Evolutionary conservation across 2,888 invertebrate species (phyloP), one percentile per base, ranked within the genome.

Genomic region (Caenorhabditis zanzibari): DNA sequence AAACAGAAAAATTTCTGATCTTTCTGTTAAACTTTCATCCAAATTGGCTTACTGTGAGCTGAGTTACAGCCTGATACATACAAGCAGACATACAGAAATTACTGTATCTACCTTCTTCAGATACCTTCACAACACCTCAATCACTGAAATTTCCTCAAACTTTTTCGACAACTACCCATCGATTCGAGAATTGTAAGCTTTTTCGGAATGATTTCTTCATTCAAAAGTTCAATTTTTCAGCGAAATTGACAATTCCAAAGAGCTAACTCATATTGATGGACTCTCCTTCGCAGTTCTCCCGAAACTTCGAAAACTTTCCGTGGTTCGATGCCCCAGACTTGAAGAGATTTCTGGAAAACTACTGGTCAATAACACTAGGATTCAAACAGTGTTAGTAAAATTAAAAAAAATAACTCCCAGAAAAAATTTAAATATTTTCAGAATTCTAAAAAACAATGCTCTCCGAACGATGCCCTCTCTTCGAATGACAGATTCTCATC

Each of bases 131-230:
- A 85, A 88, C 72, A 84, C 86, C 24, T 82, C 85, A 24, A 88
- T 90, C 26, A 49, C 73, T 10, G 72, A 73, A 47, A 88, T 90
- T 24, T 69, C 75, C 3, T 32, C 35, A 6, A 69, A 84, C 41
- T 84, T 85, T 22, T 89, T 90, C 44, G 69, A 82, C 19, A 71
- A 49, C 14, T 90, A 88, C 63, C 61, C 77, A 9, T 69, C 72
- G 9, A 71, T 90, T n/a, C 84, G 88, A 49, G 88, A 90, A 71
- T 56, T 90, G 90, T 90, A 61, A 86, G 86, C 75, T 26, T 0
- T 28, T 26, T 35, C 2, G n/a, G n/a, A n/a, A n/a, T 10, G 28
- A 54, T 49, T 52, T 47, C 10, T 28, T n/a, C n/a, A n/a, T n/a
- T n/a, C n/a, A n/a, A n/a, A n/a, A n/a, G n/a, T n/a, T n/a, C n/a